phyloP scores from a whole-genome alignment of 2,113 vertebrate genomes.

The Nerophis ophidion region DNA sequence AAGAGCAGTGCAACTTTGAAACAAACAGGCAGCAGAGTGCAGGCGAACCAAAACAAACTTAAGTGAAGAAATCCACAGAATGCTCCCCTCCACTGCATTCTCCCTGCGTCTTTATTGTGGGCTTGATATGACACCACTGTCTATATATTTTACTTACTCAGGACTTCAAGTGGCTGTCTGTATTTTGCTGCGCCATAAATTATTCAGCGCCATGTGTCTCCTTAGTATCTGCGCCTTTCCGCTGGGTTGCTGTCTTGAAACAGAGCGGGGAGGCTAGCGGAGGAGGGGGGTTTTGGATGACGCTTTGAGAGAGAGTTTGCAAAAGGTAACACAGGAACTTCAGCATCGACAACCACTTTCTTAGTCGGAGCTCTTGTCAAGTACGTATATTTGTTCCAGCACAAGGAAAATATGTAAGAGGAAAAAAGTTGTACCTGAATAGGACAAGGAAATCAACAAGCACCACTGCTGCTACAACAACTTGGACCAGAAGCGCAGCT shows the following conservation, averaged over 20 bases:
- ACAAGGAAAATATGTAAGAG: slow-evolving; percentile 71
- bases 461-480: slow-evolving; percentile 65
- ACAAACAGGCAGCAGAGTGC: slow-evolving; percentile 66
- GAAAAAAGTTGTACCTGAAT: slow-evolving; percentile 71
- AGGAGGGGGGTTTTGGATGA: slow-evolving; percentile 56
- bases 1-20: slow-evolving; percentile 70
- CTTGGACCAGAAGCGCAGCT: slow-evolving; percentile 58
- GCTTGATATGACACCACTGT: slow-evolving; percentile 79
- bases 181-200: slow-evolving; percentile 76
- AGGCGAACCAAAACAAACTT: slow-evolving; percentile 73
- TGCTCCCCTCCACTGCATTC: slow-evolving; percentile 49
- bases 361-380: slow-evolving; percentile 76
- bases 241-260: slow-evolving; percentile 70
- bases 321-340: slow-evolving; percentile 76
- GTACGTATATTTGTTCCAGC: slow-evolving; percentile 72
- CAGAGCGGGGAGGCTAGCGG: slow-evolving; percentile 58
- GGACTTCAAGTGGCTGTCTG: slow-evolving; percentile 76
- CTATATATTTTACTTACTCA: slow-evolving; percentile 75
- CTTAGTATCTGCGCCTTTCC: slow-evolving; percentile 69
- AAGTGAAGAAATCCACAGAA: slow-evolving; percentile 67
- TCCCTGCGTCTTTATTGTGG: slow-evolving; percentile 74
- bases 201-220: slow-evolving; percentile 75
- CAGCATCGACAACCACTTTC: slow-evolving; percentile 77
- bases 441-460: slow-evolving; percentile 69
- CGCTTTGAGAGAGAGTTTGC: slow-evolving; percentile 77